Percentiles rank a stretch among this genome's conserved stretches.
Conservation (phyloP, 2,113 vertebrate species). For the Glareola pratincola region DNA sequence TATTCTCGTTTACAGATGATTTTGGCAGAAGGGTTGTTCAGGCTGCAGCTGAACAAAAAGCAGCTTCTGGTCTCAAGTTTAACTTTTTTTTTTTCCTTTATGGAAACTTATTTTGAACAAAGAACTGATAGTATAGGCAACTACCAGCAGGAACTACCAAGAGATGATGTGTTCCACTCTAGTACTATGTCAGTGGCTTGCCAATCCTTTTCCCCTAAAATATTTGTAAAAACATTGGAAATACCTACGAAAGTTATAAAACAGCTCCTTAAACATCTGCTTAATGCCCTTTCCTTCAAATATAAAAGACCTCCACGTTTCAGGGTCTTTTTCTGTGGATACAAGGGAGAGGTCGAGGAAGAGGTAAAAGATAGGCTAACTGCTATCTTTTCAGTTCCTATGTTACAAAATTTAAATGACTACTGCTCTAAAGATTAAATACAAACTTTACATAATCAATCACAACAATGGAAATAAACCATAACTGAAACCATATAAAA, state of each 20-base stretch:
- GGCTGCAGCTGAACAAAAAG: constrained; percentile 3
- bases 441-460: constrained; percentile 33
- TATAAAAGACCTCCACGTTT: constrained; percentile 4
- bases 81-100: background rate
- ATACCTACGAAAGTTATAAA: constrained; percentile 53
- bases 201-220: constrained; percentile 41
- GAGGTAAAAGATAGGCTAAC: background rate
- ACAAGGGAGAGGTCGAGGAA: background rate
- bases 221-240: constrained; percentile 56
- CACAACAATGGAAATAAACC: constrained; percentile 7
- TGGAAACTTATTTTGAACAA: constrained; percentile 7
- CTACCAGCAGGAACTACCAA: background rate
- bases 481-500: constrained; percentile 32
- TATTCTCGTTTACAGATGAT: background rate
- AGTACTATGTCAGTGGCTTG: background rate
- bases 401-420: background rate
- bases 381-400: background rate
- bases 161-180: background rate
- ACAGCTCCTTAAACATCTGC: constrained; percentile 60
- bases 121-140: background rate
- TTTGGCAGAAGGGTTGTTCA: constrained; percentile 22
- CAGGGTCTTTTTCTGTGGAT: background rate
- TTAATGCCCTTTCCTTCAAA: constrained; percentile 59
- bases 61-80: background rate
- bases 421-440: constrained; percentile 26